These are phyloP conservation scores for Lacerta bilineata DNA, from an alignment of 2,797 vertebrate genomes.

Conservation along the genomic window DNA sequence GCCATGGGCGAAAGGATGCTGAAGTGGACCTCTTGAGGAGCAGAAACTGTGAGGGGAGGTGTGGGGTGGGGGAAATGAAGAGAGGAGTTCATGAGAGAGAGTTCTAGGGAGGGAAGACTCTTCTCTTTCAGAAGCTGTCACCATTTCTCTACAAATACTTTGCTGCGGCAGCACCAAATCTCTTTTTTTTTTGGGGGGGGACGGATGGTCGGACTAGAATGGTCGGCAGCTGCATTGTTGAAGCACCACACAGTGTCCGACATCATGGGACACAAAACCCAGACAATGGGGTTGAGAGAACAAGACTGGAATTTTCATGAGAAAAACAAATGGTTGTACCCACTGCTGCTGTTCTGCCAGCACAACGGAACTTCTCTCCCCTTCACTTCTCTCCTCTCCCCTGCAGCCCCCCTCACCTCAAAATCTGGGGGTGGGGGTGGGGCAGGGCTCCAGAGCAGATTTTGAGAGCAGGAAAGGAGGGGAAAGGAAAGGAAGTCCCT, in stretches of 20 bases:
- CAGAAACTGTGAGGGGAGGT: background rate
- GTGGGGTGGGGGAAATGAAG: background rate
- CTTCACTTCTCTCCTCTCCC: background rate
- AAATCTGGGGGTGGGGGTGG: background rate
- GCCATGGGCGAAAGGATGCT: background rate
- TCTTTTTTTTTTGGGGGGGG: background rate
- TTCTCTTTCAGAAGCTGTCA: background rate
- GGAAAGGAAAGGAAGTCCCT: background rate
- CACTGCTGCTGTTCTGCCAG: background rate
- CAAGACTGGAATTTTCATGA: background rate
- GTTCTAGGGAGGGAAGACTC: too few relatives aligned
- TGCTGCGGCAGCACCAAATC: too few relatives aligned
- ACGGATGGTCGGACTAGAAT: too few relatives aligned
- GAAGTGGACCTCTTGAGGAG: background rate
- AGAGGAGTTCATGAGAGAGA: background rate
- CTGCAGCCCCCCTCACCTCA: background rate
- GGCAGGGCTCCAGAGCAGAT: background rate
- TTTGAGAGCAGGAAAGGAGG: background rate
- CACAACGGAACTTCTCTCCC: too few relatives aligned
- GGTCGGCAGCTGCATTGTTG: background rate
- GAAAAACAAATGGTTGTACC: background rate
- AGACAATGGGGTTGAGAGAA: background rate
- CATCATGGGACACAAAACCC: too few relatives aligned
- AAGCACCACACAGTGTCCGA: background rate
- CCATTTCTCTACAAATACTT: background rate